Evolutionary conservation across 2,888 invertebrate genomes (phyloP).

Genomic region (Coenonympha glycerion): DNA sequence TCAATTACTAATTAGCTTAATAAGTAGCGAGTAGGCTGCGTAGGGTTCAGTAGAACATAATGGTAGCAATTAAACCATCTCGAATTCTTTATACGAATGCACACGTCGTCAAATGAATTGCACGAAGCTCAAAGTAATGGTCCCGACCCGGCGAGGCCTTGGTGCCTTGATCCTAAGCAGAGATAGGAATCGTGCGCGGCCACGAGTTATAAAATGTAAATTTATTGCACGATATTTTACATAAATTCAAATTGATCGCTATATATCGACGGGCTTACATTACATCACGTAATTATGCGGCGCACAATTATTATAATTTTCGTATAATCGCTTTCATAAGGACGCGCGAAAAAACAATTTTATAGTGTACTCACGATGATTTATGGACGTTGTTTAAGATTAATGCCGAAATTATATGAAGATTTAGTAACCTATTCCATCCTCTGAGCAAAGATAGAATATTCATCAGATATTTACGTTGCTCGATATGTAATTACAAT

Average conservation of each 20-base stretch:
- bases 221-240: slow-evolving; percentile 73
- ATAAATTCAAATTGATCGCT: slow-evolving; percentile 70
- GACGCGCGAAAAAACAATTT: slow-evolving; percentile 73
- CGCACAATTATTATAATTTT: slow-evolving; percentile 75
- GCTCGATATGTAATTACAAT: neutral
- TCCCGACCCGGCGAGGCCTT: slow-evolving; percentile 14
- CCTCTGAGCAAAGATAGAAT: slow-evolving; percentile 2
- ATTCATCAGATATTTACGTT: neutral
- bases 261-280: slow-evolving; percentile 62
- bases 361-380: slow-evolving; percentile 58
- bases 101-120: slow-evolving; percentile 21
- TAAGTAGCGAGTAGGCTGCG: no score
- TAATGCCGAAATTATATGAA: slow-evolving; percentile 42
- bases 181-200: slow-evolving; percentile 59
- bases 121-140: slow-evolving; percentile 12
- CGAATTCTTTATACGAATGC: slow-evolving; percentile 30
- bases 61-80: no score
- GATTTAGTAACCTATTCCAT: slow-evolving; percentile 22
- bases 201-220: slow-evolving; percentile 71
- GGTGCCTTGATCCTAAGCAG: slow-evolving; percentile 46
- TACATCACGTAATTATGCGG: slow-evolving; percentile 69
- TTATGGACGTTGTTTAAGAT: slow-evolving; percentile 52
- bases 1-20: no score
- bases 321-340: slow-evolving; percentile 68
- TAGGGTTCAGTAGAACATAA: no score